Base-by-base conservation (phyloP, 2,888 invertebrate species). In the Cantharis flavilabris region DNA sequence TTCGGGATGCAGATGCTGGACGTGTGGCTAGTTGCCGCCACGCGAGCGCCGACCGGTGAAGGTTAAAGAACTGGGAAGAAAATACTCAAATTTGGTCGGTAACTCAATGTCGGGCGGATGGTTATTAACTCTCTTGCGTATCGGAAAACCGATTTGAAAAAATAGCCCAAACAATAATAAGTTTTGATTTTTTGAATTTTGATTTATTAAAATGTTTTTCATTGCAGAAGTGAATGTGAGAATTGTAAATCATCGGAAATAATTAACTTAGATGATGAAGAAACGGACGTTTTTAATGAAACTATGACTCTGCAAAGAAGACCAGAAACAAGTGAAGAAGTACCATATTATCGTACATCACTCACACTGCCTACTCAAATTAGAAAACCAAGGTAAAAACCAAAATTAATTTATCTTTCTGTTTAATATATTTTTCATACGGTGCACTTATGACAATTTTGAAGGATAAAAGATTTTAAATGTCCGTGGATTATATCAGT, bases 221-320 rank as follows among this genome's bases (percentile, higher is more conserved):
- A 11, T 83, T 82, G 11, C 75, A 85, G 95, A 82, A 95, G 93
- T 88, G 95, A 95, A 88, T 95, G 95, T 88, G 95, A 95, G 88
- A 95, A 95, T 89, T 95, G 95, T 89, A 95, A 95, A 88, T 93
- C 94, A 71, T 92, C 94, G 5, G 93, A 92, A 85, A 88, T 92
- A 80, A 82, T 83, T 72, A 83, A 84, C 70, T 89, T 90, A 80
- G 91, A 91, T 83, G 91, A 91, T 80, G 92, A 92, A 81, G 89
- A 91, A 77, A 87, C 90, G 69, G 89, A 89, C 71, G 90, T 91
- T 28, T 88, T 89, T 23, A 92, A 92, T 76, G 92, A 93, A 86
- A 93, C 93, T 2, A 93, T 93, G 93, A 93, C 93, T 49, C 86
- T 93, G 79, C 93, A 93, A 84, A 89, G 93, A 82, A 86, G 91